Evolutionary conservation across 2,888 invertebrate genomes (phyloP).

Genomic region (Autographa pulchrina): DNA sequence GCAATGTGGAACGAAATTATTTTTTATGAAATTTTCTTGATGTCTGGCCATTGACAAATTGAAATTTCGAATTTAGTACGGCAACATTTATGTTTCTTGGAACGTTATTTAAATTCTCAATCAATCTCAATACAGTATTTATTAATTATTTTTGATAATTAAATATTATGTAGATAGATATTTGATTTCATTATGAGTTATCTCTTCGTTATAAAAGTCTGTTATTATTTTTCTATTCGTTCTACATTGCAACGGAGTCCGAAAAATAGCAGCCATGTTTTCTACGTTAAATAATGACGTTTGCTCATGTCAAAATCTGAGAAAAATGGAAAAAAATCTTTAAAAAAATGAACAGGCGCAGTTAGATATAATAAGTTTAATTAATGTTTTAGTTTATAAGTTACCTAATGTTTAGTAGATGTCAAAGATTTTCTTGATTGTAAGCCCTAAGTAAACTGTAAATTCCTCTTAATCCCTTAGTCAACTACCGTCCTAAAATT

Average conservation of each 20-base stretch:
- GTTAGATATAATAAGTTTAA: constrained; percentile 34
- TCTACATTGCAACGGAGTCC: constrained; percentile 45
- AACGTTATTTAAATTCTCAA: not conserved
- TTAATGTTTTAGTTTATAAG: constrained; percentile 45
- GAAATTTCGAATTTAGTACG: not conserved
- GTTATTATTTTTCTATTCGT: constrained; percentile 14
- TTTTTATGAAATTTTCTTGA: constrained; percentile 10
- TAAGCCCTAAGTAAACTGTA: constrained; percentile 19
- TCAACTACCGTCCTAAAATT: constrained; percentile 69
- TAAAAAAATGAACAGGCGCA: constrained; percentile 41
- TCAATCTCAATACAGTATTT: not conserved
- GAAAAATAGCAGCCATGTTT: constrained; percentile 44
- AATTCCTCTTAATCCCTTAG: constrained; percentile 43
- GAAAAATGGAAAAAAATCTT: constrained; percentile 45
- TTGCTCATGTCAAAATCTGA: constrained; percentile 57
- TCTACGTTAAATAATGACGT: constrained; percentile 31
- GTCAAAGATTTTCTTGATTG: constrained; percentile 33
- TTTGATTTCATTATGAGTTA: no score
- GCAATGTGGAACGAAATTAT: constrained; percentile 48
- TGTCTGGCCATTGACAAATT: not conserved
- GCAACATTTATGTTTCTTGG: not conserved
- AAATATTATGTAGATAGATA: no score
- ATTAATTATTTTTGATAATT: no score
- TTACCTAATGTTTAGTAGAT: constrained; percentile 36
- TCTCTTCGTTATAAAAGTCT: no score